Base-by-base conservation (phyloP, 2,797 vertebrate species). In the Coregonus ussuriensis region DNA sequence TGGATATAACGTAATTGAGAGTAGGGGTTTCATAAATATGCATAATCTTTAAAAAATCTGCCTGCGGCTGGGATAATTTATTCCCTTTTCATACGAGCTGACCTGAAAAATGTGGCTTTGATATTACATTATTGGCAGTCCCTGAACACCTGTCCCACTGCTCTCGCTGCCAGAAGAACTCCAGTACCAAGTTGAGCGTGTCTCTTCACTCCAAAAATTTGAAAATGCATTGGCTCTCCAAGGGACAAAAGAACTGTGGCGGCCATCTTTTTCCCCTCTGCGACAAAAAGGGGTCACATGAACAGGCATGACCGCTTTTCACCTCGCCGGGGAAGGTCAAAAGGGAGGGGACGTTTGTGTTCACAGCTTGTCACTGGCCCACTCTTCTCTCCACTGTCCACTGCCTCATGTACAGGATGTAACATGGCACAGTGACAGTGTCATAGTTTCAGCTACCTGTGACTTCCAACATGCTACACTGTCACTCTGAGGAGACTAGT, bases 21-120 rank as follows among this genome's bases (percentile, higher is more conserved):
- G 54, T 59, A 91, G 87, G 80, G 87, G 88, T 88, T 90, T 91
- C 87, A 89, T 90, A 88, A 90, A 93, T 93, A 92, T 92, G 89
- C 87, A 91, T 86, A 82, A 84, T 88, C 85, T 86, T 86, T 71
- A 81, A 90, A 89, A 85, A 88, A 84, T 72, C 72, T 86, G 88
- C 87, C 89, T 83, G 83, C 75, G 21, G n/a, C 65, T 63, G 90
- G 89, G 82, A 92, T 89, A 91, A 90, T 91, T 89, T 82, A 87
- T 90, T 77, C 81, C 85, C 66, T 82, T 89, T 89, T 91, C 82
- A 88, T 79, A 87, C 71, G 21, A 84, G 80, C 88, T 85, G 89
- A 91, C 88, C 88, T 86, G 87, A 85, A 85, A 91, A 88, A 86
- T 86, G 87, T 76, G 81, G 79, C 85, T 92, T 87, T 90, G 85